Percentiles rank a stretch among this genome's conserved stretches.
These are phyloP conservation scores for Sebastes hopkinsi DNA, from an alignment of 2,797 vertebrate species.

Conservation along the genomic window DNA sequence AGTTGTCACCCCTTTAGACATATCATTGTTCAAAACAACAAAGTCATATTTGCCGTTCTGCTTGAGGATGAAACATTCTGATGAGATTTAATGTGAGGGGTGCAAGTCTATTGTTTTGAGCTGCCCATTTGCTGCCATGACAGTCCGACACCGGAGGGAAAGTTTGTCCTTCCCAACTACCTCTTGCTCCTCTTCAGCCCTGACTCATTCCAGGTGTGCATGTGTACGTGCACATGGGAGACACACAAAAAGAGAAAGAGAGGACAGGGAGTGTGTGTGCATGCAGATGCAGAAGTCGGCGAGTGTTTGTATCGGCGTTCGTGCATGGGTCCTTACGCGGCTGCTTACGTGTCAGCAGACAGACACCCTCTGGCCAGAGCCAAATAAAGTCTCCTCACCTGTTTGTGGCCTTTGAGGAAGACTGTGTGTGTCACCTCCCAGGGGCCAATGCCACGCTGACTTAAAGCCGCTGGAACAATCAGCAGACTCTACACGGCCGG, in stretches of 20 bases:
- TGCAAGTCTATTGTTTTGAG: slow-evolving; percentile 52
- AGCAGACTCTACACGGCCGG: slow-evolving; percentile 60
- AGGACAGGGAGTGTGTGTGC: neutral
- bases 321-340: slow-evolving; percentile 21
- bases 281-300: neutral
- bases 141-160: slow-evolving; percentile 61
- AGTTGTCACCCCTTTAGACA: neutral
- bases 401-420: slow-evolving; percentile 76
- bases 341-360: slow-evolving; percentile 54
- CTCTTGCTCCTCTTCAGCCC: slow-evolving; percentile 49
- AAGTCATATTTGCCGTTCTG: neutral
- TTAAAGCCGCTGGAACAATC: slow-evolving; percentile 71
- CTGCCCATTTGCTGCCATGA: slow-evolving; percentile 56
- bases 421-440: slow-evolving; percentile 74
- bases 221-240: slow-evolving; percentile 21
- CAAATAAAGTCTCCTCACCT: slow-evolving; percentile 81
- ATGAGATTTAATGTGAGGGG: slow-evolving; percentile 49
- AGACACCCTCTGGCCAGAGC: slow-evolving; percentile 74
- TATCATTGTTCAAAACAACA: slow-evolving; percentile 1
- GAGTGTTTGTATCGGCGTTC: neutral
- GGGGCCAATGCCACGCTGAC: slow-evolving; percentile 69
- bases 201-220: slow-evolving; percentile 70
- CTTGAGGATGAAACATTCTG: slow-evolving; percentile 16
- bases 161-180: slow-evolving; percentile 62
- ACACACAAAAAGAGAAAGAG: neutral